These are phyloP conservation scores for Meleagris gallopavo DNA, from an alignment of 2,113 vertebrate species.

Conservation along the genomic window DNA sequence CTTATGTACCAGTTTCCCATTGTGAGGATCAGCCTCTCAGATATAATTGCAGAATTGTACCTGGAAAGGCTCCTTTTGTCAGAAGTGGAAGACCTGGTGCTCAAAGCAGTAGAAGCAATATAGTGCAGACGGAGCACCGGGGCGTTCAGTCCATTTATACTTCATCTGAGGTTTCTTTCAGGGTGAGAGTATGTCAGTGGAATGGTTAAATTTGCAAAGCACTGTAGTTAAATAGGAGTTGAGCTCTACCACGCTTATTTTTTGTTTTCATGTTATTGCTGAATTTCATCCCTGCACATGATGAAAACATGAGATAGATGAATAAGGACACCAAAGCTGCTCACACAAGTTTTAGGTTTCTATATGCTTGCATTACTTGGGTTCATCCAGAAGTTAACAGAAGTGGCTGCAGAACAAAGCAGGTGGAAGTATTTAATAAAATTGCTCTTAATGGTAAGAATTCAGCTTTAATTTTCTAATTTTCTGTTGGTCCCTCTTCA, in stretches of 20 bases:
- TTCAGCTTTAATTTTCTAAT: background rate
- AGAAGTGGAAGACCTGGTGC: background rate
- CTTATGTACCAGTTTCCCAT: too few species aligned
- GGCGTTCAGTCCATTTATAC: background rate
- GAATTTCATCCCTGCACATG: background rate
- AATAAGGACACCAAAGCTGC: background rate
- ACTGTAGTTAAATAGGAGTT: background rate
- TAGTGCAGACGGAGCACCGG: background rate
- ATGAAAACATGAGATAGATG: background rate
- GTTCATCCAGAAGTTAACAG: background rate
- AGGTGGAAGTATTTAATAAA: background rate
- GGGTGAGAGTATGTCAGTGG: background rate
- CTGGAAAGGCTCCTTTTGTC: background rate
- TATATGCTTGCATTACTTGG: background rate
- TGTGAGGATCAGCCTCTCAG: background rate
- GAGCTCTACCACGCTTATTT: background rate
- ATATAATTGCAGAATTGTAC: too few species aligned
- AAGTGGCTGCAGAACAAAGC: background rate
- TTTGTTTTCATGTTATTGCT: background rate
- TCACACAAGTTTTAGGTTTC: background rate
- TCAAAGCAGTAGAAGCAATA: background rate
- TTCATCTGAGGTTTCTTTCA: background rate
- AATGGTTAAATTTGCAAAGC: background rate
- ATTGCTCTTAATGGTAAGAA: background rate
- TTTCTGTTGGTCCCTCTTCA: background rate